A percentile compares a stretch with the other conserved stretches of the same genome.
These are phyloP conservation scores for Coremacera marginata DNA, from an alignment of 2,888 invertebrate genomes.

Conservation along the genomic window DNA sequence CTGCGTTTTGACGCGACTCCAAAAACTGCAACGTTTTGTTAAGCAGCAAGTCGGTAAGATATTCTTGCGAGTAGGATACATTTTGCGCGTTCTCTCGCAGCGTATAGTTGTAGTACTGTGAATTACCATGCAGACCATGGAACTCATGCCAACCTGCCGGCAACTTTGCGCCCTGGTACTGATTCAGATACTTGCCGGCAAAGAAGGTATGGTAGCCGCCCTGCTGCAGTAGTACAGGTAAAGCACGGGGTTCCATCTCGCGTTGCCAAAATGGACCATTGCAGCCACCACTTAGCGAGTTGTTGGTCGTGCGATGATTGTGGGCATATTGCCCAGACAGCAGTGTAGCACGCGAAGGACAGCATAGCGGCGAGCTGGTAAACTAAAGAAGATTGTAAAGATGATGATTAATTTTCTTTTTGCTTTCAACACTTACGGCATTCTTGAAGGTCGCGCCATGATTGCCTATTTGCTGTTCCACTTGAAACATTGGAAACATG, in stretches of 20 bases:
- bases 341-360: conserved; percentile 89
- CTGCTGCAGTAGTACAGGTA: conserved; percentile 77
- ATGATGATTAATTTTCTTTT: background rate
- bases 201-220: conserved; percentile 87
- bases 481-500: conserved; percentile 78
- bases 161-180: conserved; percentile 76
- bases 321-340: conserved; percentile 88
- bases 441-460: conserved; percentile 80
- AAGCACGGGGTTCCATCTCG: conserved; percentile 75
- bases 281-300: conserved; percentile 84
- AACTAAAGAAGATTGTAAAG: conserved; percentile 73
- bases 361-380: conserved; percentile 87
- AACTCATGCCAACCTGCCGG: conserved; percentile 91
- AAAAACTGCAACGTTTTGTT: conserved; percentile 56
- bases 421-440: conserved; percentile 74
- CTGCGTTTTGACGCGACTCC: conserved; percentile 22
- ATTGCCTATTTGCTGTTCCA: conserved; percentile 74
- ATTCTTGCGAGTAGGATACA: conserved; percentile 76
- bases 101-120: conserved; percentile 91
- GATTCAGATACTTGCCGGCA: conserved; percentile 94
- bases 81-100: conserved; percentile 84
- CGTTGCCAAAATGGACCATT: conserved; percentile 78
- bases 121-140: conserved; percentile 91
- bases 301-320: conserved; percentile 84
- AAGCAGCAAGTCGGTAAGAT: conserved; percentile 87